Base-by-base conservation (phyloP, 2,888 invertebrate species). In the Lycocerus yunnanus region DNA sequence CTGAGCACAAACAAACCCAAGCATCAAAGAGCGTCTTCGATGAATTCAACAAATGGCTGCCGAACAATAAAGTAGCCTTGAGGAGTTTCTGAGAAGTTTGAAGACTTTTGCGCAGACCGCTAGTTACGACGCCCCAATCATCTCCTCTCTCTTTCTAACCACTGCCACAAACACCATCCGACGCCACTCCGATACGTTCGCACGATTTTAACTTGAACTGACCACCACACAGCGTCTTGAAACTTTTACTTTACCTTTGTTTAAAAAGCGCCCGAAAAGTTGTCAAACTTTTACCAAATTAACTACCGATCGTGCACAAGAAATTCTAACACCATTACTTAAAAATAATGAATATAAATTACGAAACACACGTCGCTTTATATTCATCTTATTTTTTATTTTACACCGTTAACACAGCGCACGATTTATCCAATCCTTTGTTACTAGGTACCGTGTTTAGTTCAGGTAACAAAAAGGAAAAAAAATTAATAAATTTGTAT, bases 51-150 rank as follows among this genome's bases (percentile, higher is more conserved):
- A 85, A 85, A 86, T 86, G 85, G 85, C 86, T 84, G 85, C 86
- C 84, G 82, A 85, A 86, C 85, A 85, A 85, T 82, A 82, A 78
- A 82, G 82, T 82, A 84, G 84, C 86, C 86, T 87, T 86, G 85
- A 86, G 86, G 85, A 85, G 83, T 84, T 86, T 86, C 86, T 86
- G 80, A 86, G 86, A 87, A 84, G 80, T 84, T 84, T 83, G 80
- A 83, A 84, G 83, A 83, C 80, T 80, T 82, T 80, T 83, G 84
- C 84, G 84, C 84, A 84, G 81, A 82, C 81, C 68, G 66, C 66
- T 60, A 73, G 68, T 73, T 68, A 24, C 58, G 69, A 77, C 73
- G 18, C 67, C 58, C 71, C 15, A 43, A 15, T 3, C 68, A 43
- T 68, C 68, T 15, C 69, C 74, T 58, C 20, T 84, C 83, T 80